phyloP scores from a whole-genome alignment of 2,888 invertebrate species.

The Macrophya annulata region DNA sequence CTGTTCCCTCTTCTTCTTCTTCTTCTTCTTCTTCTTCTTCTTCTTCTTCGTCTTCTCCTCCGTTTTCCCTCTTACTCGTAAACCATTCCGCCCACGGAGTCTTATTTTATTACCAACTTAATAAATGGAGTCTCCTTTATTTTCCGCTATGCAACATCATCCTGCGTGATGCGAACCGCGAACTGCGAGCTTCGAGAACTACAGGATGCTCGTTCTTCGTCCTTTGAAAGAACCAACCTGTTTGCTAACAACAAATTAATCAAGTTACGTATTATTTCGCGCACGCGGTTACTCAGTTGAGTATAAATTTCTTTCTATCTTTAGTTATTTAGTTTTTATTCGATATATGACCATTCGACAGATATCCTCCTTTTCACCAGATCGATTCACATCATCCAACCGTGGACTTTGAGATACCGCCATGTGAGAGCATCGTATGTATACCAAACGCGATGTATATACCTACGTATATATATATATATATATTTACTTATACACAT shows the following conservation, averaged over 20 bases:
- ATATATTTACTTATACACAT: background rate
- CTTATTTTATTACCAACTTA: slow-evolving; percentile 77
- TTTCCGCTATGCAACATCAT: slow-evolving; percentile 71
- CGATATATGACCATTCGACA: background rate
- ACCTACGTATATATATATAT: background rate
- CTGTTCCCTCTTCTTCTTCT: slow-evolving; percentile 62
- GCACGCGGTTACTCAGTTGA: slow-evolving; percentile 70
- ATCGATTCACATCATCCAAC: background rate
- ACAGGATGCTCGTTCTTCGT: slow-evolving; percentile 7
- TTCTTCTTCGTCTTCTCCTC: slow-evolving; percentile 56
- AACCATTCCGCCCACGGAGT: slow-evolving; percentile 72
- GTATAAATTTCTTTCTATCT: slow-evolving; percentile 36
- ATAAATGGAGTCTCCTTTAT: slow-evolving; percentile 78
- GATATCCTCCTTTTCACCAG: background rate
- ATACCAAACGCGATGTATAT: background rate
- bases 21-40: slow-evolving; percentile 60
- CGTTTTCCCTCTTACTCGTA: slow-evolving; percentile 58
- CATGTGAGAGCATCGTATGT: slow-evolving; percentile 3
- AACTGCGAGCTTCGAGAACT: background rate
- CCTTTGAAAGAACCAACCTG: slow-evolving; percentile 71
- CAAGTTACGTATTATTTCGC: slow-evolving; percentile 64
- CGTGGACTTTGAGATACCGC: background rate
- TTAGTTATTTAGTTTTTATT: background rate
- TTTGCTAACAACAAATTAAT: slow-evolving; percentile 79
- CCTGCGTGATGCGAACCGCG: background rate